phyloP scores from a whole-genome alignment of 2,113 vertebrate genomes.

The Perca fluviatilis region DNA sequence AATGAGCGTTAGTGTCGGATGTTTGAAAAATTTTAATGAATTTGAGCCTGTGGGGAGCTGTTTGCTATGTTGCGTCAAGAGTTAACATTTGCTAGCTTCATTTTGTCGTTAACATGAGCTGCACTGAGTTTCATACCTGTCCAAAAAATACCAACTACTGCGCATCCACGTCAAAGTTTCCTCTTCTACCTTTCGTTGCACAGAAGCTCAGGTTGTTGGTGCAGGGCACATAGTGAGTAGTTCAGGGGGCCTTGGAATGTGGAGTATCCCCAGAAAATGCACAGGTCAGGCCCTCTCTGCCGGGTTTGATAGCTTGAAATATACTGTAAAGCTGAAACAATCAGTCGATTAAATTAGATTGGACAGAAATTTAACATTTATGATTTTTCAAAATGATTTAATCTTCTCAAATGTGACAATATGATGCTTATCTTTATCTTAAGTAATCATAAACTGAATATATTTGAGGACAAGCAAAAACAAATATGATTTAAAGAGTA shows the following conservation, averaged over 20 bases:
- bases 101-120: background rate
- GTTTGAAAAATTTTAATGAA: background rate
- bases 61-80: background rate
- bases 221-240: background rate
- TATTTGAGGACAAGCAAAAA: no score
- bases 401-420: background rate
- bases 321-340: background rate
- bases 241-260: background rate
- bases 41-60: background rate
- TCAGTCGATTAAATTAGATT: background rate
- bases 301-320: background rate
- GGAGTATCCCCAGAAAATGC: background rate
- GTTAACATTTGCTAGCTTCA: background rate
- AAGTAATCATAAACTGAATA: background rate
- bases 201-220: no score
- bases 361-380: no score
- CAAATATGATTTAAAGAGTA: no score
- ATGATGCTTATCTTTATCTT: background rate
- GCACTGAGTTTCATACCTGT: background rate
- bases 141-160: background rate
- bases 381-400: background rate
- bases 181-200: background rate
- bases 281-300: background rate
- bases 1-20: background rate
- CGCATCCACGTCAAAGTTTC: background rate